Evolutionary conservation across 2,797 vertebrate species (phyloP).

Genomic region (Melanotaenia maccullochi): DNA sequence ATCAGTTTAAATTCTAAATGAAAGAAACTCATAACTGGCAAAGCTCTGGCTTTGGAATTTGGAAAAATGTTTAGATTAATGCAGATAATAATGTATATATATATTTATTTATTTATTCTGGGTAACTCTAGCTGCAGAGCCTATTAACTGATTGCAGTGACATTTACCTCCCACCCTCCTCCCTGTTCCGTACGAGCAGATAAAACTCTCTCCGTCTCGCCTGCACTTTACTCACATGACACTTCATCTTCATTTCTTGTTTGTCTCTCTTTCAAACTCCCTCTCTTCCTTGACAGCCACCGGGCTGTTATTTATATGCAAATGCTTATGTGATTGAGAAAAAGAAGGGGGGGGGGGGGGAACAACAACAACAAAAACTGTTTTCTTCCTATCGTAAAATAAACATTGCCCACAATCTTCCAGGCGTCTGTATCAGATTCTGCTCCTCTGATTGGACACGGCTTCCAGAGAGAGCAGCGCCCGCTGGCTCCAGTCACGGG

Average conservation of each 20-base stretch:
- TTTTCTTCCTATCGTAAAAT: constrained; percentile 65
- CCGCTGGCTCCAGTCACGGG: constrained; percentile 59
- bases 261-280: constrained; percentile 42
- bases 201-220: constrained; percentile 53
- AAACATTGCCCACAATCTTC: constrained; percentile 61
- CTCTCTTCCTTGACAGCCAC: constrained; percentile 51
- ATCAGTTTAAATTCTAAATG: neutral
- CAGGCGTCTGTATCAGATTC: constrained; percentile 46
- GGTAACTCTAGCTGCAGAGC: constrained; percentile 49
- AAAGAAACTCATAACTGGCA: neutral
- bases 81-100: constrained; percentile 24
- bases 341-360: neutral
- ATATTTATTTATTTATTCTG: constrained; percentile 30
- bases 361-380: neutral
- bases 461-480: constrained; percentile 48
- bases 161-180: constrained; percentile 61
- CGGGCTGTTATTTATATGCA: constrained; percentile 79
- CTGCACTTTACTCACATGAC: constrained; percentile 68
- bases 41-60: constrained; percentile 1
- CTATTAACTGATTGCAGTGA: constrained; percentile 67
- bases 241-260: constrained; percentile 74
- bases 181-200: constrained; percentile 48
- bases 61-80: constrained; percentile 11
- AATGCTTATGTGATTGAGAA: constrained; percentile 66
- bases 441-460: constrained; percentile 62